Conservation (phyloP, 1,140 invertebrate genomes). For the Dermatophagoides farinae region DNA sequence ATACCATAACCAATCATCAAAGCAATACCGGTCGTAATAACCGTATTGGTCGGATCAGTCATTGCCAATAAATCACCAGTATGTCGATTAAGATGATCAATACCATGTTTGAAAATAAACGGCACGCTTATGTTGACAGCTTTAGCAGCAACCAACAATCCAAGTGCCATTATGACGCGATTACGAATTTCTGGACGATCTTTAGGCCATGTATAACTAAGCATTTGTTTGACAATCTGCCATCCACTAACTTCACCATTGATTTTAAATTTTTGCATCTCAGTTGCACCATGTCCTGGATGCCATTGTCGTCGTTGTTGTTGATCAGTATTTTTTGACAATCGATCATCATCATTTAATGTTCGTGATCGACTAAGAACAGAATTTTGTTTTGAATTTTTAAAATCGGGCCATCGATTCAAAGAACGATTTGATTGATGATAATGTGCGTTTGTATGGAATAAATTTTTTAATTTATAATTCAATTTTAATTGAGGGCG, state of each 20-base stretch:
- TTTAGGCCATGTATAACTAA: conserved; percentile 88
- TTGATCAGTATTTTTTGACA: background rate
- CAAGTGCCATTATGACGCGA: conserved; percentile 61
- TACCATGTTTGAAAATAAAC: conserved; percentile 84
- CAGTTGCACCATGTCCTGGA: background rate
- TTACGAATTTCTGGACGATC: conserved; percentile 53
- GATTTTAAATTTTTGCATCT: background rate
- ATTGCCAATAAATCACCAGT: conserved; percentile 27
- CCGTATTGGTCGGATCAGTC: conserved; percentile 23
- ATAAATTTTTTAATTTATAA: too few relatives aligned
- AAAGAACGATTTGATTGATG: too few relatives aligned
- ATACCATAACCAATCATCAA: conserved; percentile 81
- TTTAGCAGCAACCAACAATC: conserved; percentile 31
- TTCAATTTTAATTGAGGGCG: too few relatives aligned
- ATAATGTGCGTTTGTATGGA: too few relatives aligned
- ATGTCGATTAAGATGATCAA: conserved; percentile 65
- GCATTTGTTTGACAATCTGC: conserved; percentile 66
- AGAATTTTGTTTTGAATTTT: background rate
- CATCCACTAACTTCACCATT: background rate
- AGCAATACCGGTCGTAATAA: conserved; percentile 40
- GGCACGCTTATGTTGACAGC: conserved; percentile 78
- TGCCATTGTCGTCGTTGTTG: conserved; percentile 2
- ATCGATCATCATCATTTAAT: background rate
- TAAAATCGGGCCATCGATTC: too few relatives aligned
- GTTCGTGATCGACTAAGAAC: background rate